A percentile compares a stretch with the other conserved stretches of the same genome.
phyloP scores from a whole-genome alignment of 2,888 invertebrate species.

The Podotricha telesiphe region DNA sequence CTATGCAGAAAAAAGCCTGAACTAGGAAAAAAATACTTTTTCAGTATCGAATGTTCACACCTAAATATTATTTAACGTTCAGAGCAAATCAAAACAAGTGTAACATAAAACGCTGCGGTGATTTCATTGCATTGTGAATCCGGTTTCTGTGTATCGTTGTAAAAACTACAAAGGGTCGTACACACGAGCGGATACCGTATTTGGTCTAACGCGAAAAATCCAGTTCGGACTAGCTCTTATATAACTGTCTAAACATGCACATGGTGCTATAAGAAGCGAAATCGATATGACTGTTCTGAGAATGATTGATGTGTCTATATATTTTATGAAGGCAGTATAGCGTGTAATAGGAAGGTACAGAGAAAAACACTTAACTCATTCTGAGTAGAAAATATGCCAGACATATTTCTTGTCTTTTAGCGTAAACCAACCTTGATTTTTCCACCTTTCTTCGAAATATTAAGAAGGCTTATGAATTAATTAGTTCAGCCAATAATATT shows the following conservation, averaged over 20 bases:
- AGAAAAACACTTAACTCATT: not conserved
- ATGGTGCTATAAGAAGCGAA: slow-evolving; percentile 25
- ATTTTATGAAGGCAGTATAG: not conserved
- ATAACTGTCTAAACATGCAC: slow-evolving; percentile 41
- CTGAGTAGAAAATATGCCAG: not conserved
- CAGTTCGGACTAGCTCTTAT: slow-evolving; percentile 34
- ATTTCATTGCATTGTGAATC: slow-evolving; percentile 46
- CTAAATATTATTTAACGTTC: not conserved
- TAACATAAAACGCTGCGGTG: slow-evolving; percentile 17
- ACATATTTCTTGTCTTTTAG: not conserved
- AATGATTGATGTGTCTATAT: slow-evolving; percentile 17
- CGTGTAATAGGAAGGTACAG: slow-evolving; percentile 1
- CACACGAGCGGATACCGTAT: slow-evolving; percentile 55
- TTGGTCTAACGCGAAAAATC: slow-evolving; percentile 65
- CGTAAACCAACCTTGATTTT: not conserved
- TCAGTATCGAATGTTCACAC: not conserved
- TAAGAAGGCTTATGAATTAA: not conserved
- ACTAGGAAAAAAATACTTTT: not conserved
- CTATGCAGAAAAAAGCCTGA: too few relatives aligned
- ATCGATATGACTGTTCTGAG: slow-evolving; percentile 43
- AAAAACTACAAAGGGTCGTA: slow-evolving; percentile 49
- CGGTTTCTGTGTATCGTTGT: slow-evolving; percentile 55
- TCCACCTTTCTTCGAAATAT: not conserved
- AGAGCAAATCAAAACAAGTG: not conserved
- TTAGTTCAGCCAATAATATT: not conserved